phyloP scores from a whole-genome alignment of 2,797 vertebrate species.

The Octomys mimax region DNA sequence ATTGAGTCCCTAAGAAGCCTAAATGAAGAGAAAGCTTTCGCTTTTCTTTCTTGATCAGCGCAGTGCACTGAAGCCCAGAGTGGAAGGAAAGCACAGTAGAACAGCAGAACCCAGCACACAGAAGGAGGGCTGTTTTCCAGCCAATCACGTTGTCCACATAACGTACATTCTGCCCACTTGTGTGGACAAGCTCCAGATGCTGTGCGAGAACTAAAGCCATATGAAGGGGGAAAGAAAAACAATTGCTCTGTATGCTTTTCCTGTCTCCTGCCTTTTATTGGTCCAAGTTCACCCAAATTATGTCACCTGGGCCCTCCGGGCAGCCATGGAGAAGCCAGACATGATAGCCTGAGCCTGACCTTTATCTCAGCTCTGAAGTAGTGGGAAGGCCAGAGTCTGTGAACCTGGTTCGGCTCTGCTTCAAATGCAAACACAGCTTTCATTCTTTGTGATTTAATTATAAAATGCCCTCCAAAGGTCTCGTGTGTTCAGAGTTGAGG shows the following conservation, averaged over 20 bases:
- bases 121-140: neutral
- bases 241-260: neutral
- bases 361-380: neutral
- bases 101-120: neutral
- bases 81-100: neutral
- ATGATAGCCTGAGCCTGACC: accelerated
- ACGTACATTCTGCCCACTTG: neutral
- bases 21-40: neutral
- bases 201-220: neutral
- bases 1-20: neutral
- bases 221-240: neutral
- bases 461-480: neutral
- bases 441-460: too few relatives aligned
- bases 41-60: neutral
- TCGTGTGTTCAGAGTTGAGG: neutral
- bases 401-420: neutral
- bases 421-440: neutral
- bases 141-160: neutral
- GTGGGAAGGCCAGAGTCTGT: neutral
- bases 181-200: neutral
- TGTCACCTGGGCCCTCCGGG: neutral
- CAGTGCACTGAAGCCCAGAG: neutral
- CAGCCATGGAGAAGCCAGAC: neutral
- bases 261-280: neutral
- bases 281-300: neutral